Evolutionary conservation across 2,888 invertebrate species (phyloP).

Genomic region (Agonopterix subpropinquella): DNA sequence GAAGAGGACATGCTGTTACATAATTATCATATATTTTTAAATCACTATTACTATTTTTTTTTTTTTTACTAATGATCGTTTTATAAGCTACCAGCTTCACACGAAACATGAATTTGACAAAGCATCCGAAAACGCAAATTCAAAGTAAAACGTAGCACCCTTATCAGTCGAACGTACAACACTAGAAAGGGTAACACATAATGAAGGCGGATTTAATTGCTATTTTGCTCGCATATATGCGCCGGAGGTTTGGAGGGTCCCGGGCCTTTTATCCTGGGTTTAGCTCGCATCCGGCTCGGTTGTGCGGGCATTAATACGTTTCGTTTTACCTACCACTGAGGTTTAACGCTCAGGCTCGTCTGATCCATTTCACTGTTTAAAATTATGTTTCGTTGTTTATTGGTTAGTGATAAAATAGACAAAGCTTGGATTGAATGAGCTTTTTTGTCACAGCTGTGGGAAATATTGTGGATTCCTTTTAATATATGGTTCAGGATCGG

Average conservation of each 20-base stretch:
- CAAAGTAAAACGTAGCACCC: constrained; percentile 22
- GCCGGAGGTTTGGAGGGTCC: constrained; percentile 14
- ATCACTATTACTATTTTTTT: too few relatives aligned
- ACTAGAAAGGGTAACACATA: constrained; percentile 35
- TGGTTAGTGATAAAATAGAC: too few relatives aligned
- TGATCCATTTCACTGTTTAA: neutral
- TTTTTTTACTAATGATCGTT: too few relatives aligned
- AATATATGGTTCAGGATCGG: too few relatives aligned
- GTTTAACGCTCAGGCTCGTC: neutral
- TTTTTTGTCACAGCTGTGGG: too few relatives aligned
- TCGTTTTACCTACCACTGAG: constrained; percentile 1
- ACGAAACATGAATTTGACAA: too few relatives aligned
- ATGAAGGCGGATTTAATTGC: constrained; percentile 66
- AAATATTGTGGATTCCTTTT: too few relatives aligned
- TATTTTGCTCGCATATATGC: constrained; percentile 49
- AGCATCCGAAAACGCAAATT: neutral
- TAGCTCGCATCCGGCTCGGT: constrained; percentile 12
- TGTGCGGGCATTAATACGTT: constrained; percentile 4
- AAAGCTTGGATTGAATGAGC: too few relatives aligned
- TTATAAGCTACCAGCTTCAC: too few relatives aligned
- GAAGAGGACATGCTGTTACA: too few relatives aligned
- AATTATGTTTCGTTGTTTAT: neutral
- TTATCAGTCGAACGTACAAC: constrained; percentile 23
- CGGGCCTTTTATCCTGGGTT: constrained; percentile 17
- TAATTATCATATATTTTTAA: too few relatives aligned